These are phyloP conservation scores for Florisuga fusca DNA, from an alignment of 2,797 vertebrate species.

Conservation along the genomic window DNA sequence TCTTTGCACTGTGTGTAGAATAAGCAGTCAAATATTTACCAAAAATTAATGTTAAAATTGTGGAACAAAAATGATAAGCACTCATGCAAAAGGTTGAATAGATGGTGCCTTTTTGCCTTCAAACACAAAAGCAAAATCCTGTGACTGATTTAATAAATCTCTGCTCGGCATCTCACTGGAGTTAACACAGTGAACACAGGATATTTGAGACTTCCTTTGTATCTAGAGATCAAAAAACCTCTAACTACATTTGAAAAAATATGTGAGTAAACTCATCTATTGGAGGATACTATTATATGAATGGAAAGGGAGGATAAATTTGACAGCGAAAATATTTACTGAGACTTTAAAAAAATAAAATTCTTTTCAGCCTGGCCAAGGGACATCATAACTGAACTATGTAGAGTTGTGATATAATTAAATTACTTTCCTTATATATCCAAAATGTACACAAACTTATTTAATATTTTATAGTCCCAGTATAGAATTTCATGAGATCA, in stretches of 20 bases:
- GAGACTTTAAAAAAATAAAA: background rate
- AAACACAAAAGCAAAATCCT: background rate
- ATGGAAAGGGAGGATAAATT: background rate
- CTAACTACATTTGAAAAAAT: background rate
- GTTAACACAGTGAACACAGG: background rate
- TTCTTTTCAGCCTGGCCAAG: background rate
- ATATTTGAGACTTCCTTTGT: slow-evolving; percentile 7
- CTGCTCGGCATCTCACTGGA: background rate
- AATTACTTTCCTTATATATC: background rate
- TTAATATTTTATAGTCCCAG: slow-evolving; percentile 43
- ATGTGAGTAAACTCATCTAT: background rate
- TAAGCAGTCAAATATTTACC: background rate
- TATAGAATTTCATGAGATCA: slow-evolving; percentile 21
- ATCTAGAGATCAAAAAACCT: background rate
- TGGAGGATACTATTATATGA: background rate
- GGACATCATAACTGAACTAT: background rate
- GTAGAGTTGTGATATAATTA: background rate
- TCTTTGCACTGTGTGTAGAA: background rate
- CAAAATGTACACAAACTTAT: slow-evolving; percentile 36
- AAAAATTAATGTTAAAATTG: background rate
- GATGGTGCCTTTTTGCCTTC: background rate
- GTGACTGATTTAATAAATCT: slow-evolving; percentile 6
- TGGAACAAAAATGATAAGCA: background rate
- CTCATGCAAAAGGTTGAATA: background rate
- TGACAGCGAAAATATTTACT: slow-evolving; percentile 29